Conservation (phyloP, 2,888 invertebrate genomes). For the Xylota sylvarum region DNA sequence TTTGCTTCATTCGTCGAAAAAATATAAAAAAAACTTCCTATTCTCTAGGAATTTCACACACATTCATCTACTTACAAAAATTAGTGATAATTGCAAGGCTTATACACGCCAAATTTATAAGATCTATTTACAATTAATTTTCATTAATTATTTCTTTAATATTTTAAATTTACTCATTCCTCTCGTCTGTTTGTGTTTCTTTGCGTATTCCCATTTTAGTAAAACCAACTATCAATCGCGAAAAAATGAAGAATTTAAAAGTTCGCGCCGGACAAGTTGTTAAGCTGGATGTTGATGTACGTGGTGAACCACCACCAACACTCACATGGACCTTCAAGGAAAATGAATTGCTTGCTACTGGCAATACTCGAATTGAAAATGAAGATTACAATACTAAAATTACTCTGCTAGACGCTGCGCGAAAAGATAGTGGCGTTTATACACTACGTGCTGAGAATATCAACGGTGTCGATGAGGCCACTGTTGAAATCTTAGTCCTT, state of each 20-base stretch:
- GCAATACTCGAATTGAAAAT: slow-evolving; percentile 92
- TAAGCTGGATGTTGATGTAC: slow-evolving; percentile 96
- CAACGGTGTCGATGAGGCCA: slow-evolving; percentile 96
- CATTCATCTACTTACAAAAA: too few species aligned
- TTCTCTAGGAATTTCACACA: not conserved
- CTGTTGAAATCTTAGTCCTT: slow-evolving; percentile 95
- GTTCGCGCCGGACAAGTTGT: slow-evolving; percentile 96
- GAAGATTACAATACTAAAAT: slow-evolving; percentile 97
- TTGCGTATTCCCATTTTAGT: slow-evolving; percentile 86
- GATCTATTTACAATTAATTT: not conserved
- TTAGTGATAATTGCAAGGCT: slow-evolving; percentile 78
- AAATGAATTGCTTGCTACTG: slow-evolving; percentile 88
- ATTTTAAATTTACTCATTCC: not conserved
- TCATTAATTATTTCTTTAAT: not conserved
- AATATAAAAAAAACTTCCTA: not conserved
- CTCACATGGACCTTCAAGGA: slow-evolving; percentile 89
- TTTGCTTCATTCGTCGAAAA: not conserved
- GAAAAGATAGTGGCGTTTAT: slow-evolving; percentile 96
- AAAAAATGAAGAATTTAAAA: slow-evolving; percentile 94
- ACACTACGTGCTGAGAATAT: slow-evolving; percentile 96
- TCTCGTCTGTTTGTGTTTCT: not conserved
- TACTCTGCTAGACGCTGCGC: slow-evolving; percentile 91
- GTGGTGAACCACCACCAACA: slow-evolving; percentile 98
- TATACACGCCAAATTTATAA: slow-evolving; percentile 15
- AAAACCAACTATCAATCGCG: slow-evolving; percentile 97